Percentiles rank a stretch among this genome's conserved stretches.
Evolutionary conservation across 2,888 invertebrate genomes (phyloP).

Genomic region (Apantesis nais): DNA sequence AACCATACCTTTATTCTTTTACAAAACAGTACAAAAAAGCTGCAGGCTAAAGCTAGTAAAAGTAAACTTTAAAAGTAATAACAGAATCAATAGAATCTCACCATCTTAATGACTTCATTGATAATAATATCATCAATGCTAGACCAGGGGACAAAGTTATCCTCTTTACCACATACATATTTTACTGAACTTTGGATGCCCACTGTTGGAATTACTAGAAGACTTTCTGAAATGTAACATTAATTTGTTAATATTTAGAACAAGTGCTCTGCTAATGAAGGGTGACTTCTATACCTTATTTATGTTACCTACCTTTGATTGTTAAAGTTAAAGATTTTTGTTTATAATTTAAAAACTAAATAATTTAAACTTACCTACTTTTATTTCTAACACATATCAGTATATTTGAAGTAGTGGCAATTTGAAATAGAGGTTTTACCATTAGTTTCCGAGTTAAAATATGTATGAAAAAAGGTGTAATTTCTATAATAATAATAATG

Average conservation of each 20-base stretch:
- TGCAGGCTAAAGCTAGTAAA: not conserved
- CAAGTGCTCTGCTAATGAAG: not conserved
- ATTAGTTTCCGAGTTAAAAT: too few relatives aligned
- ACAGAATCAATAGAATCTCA: slow-evolving; percentile 48
- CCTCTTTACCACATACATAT: slow-evolving; percentile 74
- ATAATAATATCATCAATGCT: slow-evolving; percentile 79
- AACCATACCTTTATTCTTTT: not conserved
- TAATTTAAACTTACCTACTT: not conserved
- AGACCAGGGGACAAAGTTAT: slow-evolving; percentile 75
- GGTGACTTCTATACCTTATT: not conserved
- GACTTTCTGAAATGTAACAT: slow-evolving; percentile 63
- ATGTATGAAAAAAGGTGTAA: not conserved
- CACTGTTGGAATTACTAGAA: slow-evolving; percentile 76
- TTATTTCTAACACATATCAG: not conserved
- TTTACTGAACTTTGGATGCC: slow-evolving; percentile 77
- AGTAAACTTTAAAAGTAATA: too few relatives aligned
- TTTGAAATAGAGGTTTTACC: not conserved
- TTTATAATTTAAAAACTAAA: not conserved
- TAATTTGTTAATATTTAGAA: not conserved
- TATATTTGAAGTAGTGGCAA: not conserved
- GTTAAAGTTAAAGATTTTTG: not conserved
- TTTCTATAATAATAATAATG: not conserved
- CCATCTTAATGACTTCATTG: slow-evolving; percentile 81
- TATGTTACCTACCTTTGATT: not conserved
- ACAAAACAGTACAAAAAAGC: not conserved